Percentiles rank a stretch among this genome's conserved stretches.
Evolutionary conservation across 2,797 vertebrate genomes (phyloP).

Genomic region (Picus viridis): DNA sequence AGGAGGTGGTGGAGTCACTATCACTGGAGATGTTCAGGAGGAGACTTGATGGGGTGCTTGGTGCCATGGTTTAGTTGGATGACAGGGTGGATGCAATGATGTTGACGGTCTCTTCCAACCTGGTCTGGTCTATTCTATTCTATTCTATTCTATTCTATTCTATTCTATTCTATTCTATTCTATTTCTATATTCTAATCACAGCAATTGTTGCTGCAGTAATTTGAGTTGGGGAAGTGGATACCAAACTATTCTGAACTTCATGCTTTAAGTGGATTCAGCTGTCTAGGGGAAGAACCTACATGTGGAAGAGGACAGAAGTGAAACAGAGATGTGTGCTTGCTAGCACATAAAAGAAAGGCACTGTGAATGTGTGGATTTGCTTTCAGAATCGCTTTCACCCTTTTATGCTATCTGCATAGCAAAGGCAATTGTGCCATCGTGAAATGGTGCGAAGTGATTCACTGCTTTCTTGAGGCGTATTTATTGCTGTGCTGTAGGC

Average conservation of each 20-base stretch:
- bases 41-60: too few species aligned
- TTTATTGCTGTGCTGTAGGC: conserved; percentile 45
- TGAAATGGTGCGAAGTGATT: conserved; percentile 59
- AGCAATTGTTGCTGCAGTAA: conserved; percentile 38
- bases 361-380: conserved; percentile 18
- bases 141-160: too few species aligned
- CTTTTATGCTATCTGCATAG: conserved; percentile 46
- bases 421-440: conserved; percentile 50
- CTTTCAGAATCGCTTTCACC: neutral
- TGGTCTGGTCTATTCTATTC: too few species aligned
- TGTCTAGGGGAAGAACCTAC: conserved; percentile 10
- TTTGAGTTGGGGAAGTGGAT: neutral
- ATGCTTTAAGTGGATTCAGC: conserved; percentile 12
- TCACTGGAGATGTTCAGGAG: too few species aligned
- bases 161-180: too few species aligned
- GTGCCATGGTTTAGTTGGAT: too few species aligned
- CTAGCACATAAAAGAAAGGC: conserved; percentile 13
- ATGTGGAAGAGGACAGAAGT: conserved; percentile 10
- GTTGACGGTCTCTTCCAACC: too few species aligned
- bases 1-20: too few species aligned
- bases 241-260: neutral
- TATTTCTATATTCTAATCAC: conserved; percentile 18
- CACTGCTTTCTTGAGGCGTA: conserved; percentile 46
- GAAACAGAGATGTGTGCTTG: conserved; percentile 24
- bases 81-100: too few species aligned